Base-by-base conservation (phyloP, 2,113 vertebrate species). In the Dolichallabes microphthalmus region DNA sequence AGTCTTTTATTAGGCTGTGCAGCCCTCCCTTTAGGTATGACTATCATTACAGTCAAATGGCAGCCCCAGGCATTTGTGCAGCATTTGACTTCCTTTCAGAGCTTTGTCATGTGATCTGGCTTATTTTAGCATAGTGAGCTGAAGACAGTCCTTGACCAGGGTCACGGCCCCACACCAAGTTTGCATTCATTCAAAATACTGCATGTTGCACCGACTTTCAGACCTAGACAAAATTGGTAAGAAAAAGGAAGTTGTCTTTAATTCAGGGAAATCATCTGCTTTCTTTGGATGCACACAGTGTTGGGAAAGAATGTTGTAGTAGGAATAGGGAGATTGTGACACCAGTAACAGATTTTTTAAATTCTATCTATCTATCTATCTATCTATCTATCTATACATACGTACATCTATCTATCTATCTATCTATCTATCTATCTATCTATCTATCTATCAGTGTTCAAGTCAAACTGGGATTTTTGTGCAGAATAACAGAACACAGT, bases 141-240 rank as follows among this genome's bases (percentile, higher is more conserved):
- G 60, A 86, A 85, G 35, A 63, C 30, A 71, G 50, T 61, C 39
- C 12, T 35, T 60, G 32, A 71, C 52, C 55, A 83, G 86, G 50
- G 57, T 84, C 80, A 55, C 39, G 52, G 76, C 20, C 74, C 53
- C 0, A 57, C 68, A 83, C 39, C 35, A 79, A 0, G 88, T 91
- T 93, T 92, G 13, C 91, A 92, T 93, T 55, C 63, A 93, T 88
- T 90, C 85, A 92, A 91, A 92, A 84, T 77, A 86, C 20, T 58
- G 53, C 32, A 32, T 27, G 1, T 77, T 77, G 53, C 57, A 17
- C 57, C 53, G 12, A 5, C 2, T 20, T n/a, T 39, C 30, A 57
- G 27, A 22, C 3, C 27, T 20, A 17, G 27, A 12, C n/a, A 57
- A 27, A 77, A 32, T 30, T 9, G 35, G 52, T 57, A 10, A 32